A percentile compares a stretch with the other conserved stretches of the same genome.
phyloP scores from a whole-genome alignment of 2,888 invertebrate genomes.

The Scaptomyza tumidula region DNA sequence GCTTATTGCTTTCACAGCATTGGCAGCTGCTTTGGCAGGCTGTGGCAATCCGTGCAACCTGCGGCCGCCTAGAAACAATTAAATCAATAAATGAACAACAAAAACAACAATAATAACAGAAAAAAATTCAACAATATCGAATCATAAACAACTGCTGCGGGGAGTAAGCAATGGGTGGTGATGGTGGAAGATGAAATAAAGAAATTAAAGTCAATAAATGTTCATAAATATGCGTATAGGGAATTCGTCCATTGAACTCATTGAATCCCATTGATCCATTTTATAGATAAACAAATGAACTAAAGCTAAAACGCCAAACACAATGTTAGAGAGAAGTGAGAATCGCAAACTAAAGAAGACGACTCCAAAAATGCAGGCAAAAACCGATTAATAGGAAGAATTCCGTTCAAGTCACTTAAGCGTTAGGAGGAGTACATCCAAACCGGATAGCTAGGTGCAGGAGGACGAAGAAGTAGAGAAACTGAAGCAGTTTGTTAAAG shows the following conservation, averaged over 20 bases:
- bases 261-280: no score
- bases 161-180: neutral
- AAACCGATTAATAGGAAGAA: constrained; percentile 23
- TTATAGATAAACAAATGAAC: constrained; percentile 15
- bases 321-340: constrained; percentile 44
- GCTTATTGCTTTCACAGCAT: constrained; percentile 57
- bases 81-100: constrained; percentile 46
- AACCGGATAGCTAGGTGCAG: constrained; percentile 7
- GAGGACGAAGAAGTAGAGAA: constrained; percentile 11
- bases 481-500: constrained; percentile 3
- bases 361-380: constrained; percentile 43
- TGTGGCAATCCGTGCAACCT: constrained; percentile 41
- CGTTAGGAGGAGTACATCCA: neutral
- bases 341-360: constrained; percentile 29
- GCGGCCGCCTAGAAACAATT: constrained; percentile 60
- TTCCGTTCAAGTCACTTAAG: constrained; percentile 19
- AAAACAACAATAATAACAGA: constrained; percentile 13
- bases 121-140: constrained; percentile 22
- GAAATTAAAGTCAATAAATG: neutral
- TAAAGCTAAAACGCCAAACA: constrained; percentile 27
- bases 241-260: constrained; percentile 4
- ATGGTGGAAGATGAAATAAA: neutral
- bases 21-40: constrained; percentile 21
- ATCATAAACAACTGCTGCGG: constrained; percentile 54
- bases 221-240: neutral